Percentiles rank a stretch among this genome's conserved stretches.
phyloP scores from a whole-genome alignment of 2,113 vertebrate species.

The Oriolus oriolus region DNA sequence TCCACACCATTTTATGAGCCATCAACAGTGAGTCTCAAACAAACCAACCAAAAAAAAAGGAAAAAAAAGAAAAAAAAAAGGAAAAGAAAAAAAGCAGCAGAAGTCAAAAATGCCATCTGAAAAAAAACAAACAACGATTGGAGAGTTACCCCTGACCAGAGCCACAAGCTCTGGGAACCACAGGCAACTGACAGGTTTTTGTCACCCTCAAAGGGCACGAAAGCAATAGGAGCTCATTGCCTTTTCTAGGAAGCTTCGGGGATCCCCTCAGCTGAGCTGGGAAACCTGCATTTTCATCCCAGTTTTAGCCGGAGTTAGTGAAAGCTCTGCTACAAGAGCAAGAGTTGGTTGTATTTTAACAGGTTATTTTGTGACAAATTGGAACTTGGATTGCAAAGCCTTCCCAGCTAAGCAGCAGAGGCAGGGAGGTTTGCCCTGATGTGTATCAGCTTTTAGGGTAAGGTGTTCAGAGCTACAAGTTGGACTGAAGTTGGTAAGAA shows the following conservation, averaged over 20 bases:
- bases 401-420: not conserved
- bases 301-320: rapidly evolving
- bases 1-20: not conserved
- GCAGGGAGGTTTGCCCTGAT: constrained; percentile 5
- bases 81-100: not conserved
- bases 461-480: not conserved
- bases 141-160: not conserved
- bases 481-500: not conserved
- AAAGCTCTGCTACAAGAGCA: not conserved
- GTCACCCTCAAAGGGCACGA: not conserved
- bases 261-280: not conserved
- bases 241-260: not conserved
- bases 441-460: not conserved
- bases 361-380: constrained; percentile 24
- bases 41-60: not conserved
- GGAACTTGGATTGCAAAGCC: not conserved
- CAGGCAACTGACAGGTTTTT: not conserved
- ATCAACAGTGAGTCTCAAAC: not conserved
- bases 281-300: not conserved
- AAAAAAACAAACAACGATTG: not conserved
- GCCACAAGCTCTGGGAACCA: not conserved
- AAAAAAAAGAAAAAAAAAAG: not conserved
- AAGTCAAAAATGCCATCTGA: not conserved
- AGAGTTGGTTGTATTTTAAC: not conserved
- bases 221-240: not conserved